Evolutionary conservation across 2,113 vertebrate genomes (phyloP).

Genomic region (Rana temporaria): DNA sequence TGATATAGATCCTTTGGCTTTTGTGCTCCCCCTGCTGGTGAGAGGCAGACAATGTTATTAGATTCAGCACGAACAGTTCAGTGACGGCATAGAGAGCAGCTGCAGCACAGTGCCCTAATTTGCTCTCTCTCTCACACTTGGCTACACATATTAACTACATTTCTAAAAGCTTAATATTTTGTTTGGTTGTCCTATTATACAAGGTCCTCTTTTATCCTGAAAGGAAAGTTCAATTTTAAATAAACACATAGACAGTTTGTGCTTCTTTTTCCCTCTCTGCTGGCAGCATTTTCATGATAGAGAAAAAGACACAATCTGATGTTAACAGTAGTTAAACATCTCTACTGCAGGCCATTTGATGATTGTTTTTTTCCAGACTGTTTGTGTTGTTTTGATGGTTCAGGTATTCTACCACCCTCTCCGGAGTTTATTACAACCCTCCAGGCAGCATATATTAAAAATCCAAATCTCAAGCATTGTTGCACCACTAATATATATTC

Average conservation of each 20-base stretch:
- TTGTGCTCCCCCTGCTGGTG: too few relatives aligned
- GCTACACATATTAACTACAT: too few relatives aligned
- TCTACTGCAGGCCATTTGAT: constrained; percentile 29
- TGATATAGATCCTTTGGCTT: too few relatives aligned
- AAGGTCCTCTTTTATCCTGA: too few relatives aligned
- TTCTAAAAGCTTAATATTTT: too few relatives aligned
- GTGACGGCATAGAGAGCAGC: too few relatives aligned
- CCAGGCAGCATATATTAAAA: constrained; percentile 26
- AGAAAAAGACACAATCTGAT: constrained; percentile 31
- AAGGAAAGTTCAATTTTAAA: too few relatives aligned
- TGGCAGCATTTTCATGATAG: constrained; percentile 9
- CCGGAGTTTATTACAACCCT: constrained; percentile 35
- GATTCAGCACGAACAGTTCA: too few relatives aligned
- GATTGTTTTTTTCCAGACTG: constrained; percentile 43
- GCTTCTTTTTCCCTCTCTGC: constrained; percentile 13
- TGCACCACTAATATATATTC: constrained; percentile 36
- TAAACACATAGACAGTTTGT: not conserved
- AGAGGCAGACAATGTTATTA: too few relatives aligned
- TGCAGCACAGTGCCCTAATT: too few relatives aligned
- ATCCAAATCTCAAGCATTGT: constrained; percentile 45
- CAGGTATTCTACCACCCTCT: constrained; percentile 35
- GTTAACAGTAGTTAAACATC: constrained; percentile 44
- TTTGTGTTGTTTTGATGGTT: constrained; percentile 46
- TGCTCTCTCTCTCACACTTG: too few relatives aligned
- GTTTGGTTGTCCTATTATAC: too few relatives aligned